Evolutionary conservation across 2,888 invertebrate genomes (phyloP), one percentile per base, ranked within the genome.

Genomic region (Synergus itoensis): DNA sequence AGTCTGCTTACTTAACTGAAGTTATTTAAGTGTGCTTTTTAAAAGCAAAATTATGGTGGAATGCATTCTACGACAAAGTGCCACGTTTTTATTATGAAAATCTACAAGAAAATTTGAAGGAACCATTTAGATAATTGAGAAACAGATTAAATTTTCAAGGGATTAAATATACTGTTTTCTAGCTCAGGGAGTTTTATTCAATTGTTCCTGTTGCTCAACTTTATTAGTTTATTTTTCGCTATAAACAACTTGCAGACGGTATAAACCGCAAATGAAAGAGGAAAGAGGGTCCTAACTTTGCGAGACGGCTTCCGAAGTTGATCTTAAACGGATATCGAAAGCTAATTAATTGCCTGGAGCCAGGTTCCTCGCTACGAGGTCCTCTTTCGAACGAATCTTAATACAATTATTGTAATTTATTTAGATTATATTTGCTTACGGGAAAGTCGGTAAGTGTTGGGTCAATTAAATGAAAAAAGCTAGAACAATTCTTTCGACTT

Each of bases 241-340:
- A 36, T 53, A 53, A 73, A 73, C 53, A 73, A 53, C 36, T 53
- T 53, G 36, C 45, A 45, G 45, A 21, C 69, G n/a, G 45, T 28
- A 28, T 36, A 73, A 28, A 73, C 53, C 69, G 69, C 48, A 73
- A 73, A 48, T 18, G 45, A 53, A 7, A 45, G 69, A 36, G 48
- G 48, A 53, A 53, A 36, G 36, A 53, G 69, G 69, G 69, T 53
- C 48, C 48, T 28, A 28, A 69, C 53, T 36, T 73, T 48, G 48
- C 48, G 48, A 28, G 67, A 67, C 43, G n/a, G 48, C 69, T 73
- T 73, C 69, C 69, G 53, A 73, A 53, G 48, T 73, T 73, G 9
- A 73, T 11, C 36, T 53, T 73, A 36, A 73, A 53, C 73, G 53
- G 53, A 73, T 73, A 53, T 73, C 48, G 53, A 73, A 73, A 73